Evolutionary conservation across 1,140 invertebrate species (phyloP).

Genomic region (Camponotus pennsylvanicus): DNA sequence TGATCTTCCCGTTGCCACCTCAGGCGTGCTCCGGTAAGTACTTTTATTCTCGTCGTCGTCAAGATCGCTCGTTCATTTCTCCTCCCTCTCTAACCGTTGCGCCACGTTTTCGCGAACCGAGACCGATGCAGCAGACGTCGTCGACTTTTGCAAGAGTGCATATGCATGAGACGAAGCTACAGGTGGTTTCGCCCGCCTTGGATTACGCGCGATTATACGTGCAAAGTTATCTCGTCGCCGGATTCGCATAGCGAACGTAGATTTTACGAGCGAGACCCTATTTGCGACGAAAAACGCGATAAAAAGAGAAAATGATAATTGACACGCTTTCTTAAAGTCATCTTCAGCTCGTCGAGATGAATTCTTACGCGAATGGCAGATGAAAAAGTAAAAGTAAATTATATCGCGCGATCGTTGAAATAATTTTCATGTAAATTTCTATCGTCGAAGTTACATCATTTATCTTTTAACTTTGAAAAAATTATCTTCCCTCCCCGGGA

Average conservation of each 20-base stretch:
- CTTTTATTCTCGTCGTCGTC: neutral
- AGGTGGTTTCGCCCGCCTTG: slow-evolving; percentile 76
- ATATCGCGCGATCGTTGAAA: neutral
- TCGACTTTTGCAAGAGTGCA: slow-evolving; percentile 53
- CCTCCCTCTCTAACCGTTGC: slow-evolving; percentile 4
- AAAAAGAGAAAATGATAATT: neutral
- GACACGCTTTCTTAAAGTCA: too few relatives aligned
- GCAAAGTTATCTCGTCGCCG: neutral
- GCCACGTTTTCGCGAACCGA: neutral
- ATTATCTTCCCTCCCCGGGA: neutral
- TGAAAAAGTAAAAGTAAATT: neutral
- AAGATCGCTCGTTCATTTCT: neutral
- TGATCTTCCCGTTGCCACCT: slow-evolving; percentile 96
- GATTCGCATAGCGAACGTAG: slow-evolving; percentile 3
- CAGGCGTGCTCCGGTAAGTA: slow-evolving; percentile 96
- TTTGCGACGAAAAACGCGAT: neutral
- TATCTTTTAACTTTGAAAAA: neutral
- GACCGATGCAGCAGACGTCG: neutral
- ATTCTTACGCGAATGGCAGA: neutral
- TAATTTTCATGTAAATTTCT: slow-evolving; percentile 5
- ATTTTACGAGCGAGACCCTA: neutral
- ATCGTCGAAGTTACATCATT: neutral
- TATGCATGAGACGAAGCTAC: slow-evolving; percentile 72
- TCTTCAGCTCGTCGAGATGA: neutral
- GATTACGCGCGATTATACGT: slow-evolving; percentile 60